Percentiles rank a stretch among this genome's conserved stretches.
phyloP scores from a whole-genome alignment of 2,113 vertebrate species.

The Hydropotes inermis region DNA sequence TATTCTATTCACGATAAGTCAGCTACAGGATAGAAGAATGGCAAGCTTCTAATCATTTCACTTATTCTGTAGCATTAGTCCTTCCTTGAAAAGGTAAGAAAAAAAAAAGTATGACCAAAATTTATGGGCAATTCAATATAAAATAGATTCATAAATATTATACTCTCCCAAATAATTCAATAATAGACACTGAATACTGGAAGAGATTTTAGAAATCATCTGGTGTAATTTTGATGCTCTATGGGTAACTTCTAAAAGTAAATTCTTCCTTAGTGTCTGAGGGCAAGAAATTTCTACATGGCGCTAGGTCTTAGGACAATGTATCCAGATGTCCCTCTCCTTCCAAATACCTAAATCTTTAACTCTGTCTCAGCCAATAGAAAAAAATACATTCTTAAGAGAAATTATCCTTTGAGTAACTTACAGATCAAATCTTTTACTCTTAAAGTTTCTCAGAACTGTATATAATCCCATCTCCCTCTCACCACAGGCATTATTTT shows the following conservation, averaged over 20 bases:
- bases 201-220: neutral
- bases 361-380: neutral
- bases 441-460: neutral
- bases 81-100: neutral
- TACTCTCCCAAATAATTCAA: neutral
- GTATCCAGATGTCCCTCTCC: neutral
- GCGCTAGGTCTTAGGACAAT: neutral
- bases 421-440: neutral
- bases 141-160: neutral
- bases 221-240: neutral
- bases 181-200: neutral
- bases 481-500: neutral
- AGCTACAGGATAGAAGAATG: neutral
- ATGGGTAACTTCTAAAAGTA: neutral
- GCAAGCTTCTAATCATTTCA: neutral
- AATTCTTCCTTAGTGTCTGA: neutral
- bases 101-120: neutral
- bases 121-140: neutral
- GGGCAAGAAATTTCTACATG: neutral
- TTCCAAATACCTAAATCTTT: neutral
- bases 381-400: neutral
- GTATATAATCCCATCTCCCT: neutral
- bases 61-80: neutral
- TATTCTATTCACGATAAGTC: neutral
- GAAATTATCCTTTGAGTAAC: neutral